phyloP scores from a whole-genome alignment of 2,113 vertebrate species.

The Empidonax alnorum region DNA sequence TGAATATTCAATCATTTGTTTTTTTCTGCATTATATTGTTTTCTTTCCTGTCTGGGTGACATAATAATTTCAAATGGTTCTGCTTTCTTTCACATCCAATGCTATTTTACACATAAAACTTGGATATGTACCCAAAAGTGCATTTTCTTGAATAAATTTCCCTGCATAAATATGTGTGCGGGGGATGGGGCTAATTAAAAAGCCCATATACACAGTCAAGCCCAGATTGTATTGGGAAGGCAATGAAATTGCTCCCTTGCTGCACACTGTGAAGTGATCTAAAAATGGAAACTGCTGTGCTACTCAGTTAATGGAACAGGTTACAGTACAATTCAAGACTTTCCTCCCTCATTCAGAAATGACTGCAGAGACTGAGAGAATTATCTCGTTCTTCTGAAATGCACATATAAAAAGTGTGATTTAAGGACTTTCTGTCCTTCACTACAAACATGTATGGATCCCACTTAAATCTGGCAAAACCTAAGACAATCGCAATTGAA shows the following conservation, averaged over 20 bases:
- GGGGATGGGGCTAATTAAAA: background rate
- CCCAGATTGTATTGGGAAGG: background rate
- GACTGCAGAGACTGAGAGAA: background rate
- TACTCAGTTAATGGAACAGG: background rate
- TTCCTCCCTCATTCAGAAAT: background rate
- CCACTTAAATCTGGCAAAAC: background rate
- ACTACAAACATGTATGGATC: background rate
- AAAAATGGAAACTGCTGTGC: conserved; percentile 14
- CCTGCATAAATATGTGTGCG: accelerated
- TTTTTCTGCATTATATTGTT: background rate
- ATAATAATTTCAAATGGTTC: conserved; percentile 5
- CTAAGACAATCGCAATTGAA: background rate
- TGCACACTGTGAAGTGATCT: background rate
- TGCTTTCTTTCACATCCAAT: background rate
- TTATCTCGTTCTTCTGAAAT: background rate
- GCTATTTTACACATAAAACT: background rate
- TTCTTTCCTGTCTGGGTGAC: background rate
- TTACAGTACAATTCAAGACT: background rate
- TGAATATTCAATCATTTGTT: background rate
- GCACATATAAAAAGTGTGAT: background rate
- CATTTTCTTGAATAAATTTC: conserved; percentile 32
- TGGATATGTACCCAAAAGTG: background rate
- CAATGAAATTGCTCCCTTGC: conserved; percentile 9
- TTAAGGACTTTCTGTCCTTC: background rate
- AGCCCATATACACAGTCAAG: background rate